A percentile compares a stretch with the other conserved stretches of the same genome.
These are phyloP conservation scores for Erpornis zantholeuca DNA, from an alignment of 2,113 vertebrate species.

Conservation along the genomic window DNA sequence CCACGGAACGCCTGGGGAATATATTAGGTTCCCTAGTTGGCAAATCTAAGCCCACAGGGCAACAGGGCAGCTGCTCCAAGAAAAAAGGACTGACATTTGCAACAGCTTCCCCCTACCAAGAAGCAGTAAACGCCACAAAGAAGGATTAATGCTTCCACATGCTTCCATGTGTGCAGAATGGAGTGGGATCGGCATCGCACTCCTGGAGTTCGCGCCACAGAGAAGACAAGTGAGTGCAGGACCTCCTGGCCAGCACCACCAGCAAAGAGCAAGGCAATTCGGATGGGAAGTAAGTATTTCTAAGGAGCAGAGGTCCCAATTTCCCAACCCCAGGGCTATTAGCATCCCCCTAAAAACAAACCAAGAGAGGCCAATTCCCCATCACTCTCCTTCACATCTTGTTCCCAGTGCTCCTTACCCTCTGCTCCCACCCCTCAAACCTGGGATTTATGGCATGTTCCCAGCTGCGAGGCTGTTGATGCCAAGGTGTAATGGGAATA, in stretches of 20 bases:
- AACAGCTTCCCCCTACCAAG: neutral
- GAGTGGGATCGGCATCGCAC: accelerated
- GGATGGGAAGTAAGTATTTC: neutral
- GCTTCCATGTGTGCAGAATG: accelerated
- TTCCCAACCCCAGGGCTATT: neutral
- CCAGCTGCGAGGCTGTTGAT: neutral
- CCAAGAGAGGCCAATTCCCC: neutral
- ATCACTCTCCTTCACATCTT: neutral
- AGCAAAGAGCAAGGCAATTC: neutral
- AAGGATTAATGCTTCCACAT: neutral
- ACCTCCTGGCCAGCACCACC: neutral
- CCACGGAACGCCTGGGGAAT: neutral
- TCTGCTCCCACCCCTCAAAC: neutral
- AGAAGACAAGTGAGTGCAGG: accelerated
- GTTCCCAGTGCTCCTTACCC: neutral
- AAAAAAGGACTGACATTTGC: neutral
- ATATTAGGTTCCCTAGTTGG: neutral
- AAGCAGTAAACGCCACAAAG: neutral
- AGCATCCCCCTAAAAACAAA: neutral
- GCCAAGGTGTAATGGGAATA: neutral
- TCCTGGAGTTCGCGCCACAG: accelerated
- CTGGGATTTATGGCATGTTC: neutral
- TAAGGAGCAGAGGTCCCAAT: neutral
- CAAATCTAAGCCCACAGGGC: neutral
- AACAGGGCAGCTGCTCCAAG: neutral